phyloP scores from a whole-genome alignment of 2,888 invertebrate species.

The Lathronympha strigana region DNA sequence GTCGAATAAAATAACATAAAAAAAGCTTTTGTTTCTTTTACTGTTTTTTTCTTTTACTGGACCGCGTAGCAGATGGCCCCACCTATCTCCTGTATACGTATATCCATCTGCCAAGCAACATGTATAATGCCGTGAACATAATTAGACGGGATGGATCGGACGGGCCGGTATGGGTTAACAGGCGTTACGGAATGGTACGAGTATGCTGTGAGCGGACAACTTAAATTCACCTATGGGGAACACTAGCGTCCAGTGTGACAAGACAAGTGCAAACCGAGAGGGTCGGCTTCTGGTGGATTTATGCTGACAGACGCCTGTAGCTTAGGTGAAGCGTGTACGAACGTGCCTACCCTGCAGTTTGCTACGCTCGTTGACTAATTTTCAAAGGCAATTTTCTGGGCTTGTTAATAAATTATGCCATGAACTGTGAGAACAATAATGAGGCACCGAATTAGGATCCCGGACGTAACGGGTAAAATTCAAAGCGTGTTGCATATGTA shows the following conservation, averaged over 20 bases:
- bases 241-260: conserved; percentile 11
- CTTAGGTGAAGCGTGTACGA: conserved; percentile 19
- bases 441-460: conserved; percentile 19
- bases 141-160: no score
- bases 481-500: background rate
- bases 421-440: conserved; percentile 30
- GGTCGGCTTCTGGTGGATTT: conserved; percentile 26
- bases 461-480: background rate
- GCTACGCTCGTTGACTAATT: conserved; percentile 29
- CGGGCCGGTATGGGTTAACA: no score
- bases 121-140: no score
- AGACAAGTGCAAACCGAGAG: conserved; percentile 23
- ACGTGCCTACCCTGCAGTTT: conserved; percentile 27
- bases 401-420: conserved; percentile 24
- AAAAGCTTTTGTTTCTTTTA: no score
- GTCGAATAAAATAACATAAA: no score
- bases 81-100: no score
- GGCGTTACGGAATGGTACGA: no score
- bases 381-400: conserved; percentile 29
- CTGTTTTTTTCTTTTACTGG: no score
- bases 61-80: no score
- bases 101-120: no score
- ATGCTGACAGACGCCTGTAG: conserved; percentile 32
- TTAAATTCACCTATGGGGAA: conserved; percentile 10
- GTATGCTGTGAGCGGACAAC: background rate